phyloP scores from a whole-genome alignment of 2,797 vertebrate species.

The Graptemys geographica region DNA sequence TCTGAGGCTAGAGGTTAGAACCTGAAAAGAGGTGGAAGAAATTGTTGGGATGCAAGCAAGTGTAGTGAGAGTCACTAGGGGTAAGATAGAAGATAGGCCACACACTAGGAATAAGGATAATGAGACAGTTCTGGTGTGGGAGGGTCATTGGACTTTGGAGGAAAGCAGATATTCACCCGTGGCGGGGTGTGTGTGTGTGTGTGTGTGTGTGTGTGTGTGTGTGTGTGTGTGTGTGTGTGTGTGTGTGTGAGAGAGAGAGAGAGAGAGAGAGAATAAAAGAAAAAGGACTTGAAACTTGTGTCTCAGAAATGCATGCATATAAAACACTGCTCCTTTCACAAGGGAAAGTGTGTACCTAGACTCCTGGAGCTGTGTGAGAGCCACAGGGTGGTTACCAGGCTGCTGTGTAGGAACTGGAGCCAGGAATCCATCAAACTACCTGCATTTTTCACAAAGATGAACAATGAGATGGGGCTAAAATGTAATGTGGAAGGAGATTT shows the following conservation, averaged over 20 bases:
- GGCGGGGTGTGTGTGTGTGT: no score
- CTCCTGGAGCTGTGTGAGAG: neutral
- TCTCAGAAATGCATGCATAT: fast-evolving
- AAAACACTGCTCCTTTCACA: neutral
- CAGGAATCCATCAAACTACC: neutral
- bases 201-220: no score
- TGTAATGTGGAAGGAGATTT: neutral
- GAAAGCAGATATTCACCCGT: neutral
- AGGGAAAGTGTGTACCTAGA: neutral
- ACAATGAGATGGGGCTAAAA: neutral
- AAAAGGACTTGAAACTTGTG: neutral
- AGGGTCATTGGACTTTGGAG: neutral
- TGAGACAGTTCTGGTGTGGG: neutral
- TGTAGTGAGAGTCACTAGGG: neutral
- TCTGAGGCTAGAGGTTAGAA: neutral
- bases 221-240: no score
- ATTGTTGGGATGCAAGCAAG: neutral
- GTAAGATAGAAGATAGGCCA: neutral
- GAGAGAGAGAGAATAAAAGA: neutral
- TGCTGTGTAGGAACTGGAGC: neutral
- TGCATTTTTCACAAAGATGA: neutral
- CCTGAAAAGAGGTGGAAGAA: neutral
- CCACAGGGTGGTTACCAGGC: fast-evolving
- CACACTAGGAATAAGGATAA: neutral
- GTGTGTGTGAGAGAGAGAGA: no score